Evolutionary conservation across 2,888 invertebrate genomes (phyloP).

Genomic region (Altica lythri): DNA sequence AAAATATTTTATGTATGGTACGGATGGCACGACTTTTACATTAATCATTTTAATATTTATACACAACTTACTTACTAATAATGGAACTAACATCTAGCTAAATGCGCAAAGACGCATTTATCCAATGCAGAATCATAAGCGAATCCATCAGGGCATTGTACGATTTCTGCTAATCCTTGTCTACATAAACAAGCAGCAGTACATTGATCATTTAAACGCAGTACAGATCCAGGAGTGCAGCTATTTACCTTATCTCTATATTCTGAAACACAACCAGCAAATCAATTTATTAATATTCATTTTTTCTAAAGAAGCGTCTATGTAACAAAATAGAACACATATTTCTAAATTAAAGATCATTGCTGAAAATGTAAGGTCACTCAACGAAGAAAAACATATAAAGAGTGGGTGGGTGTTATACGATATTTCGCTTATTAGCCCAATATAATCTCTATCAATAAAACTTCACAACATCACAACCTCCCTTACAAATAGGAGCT

Average conservation of each 20-base stretch:
- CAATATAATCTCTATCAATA: no score
- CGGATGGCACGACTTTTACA: no score
- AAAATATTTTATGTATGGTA: no score
- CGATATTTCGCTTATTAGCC: no score
- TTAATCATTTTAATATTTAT: not conserved
- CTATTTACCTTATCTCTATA: conserved; percentile 41
- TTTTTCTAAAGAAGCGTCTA: no score
- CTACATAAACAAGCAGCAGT: conserved; percentile 53
- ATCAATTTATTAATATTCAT: conserved; percentile 5
- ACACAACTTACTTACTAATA: not conserved
- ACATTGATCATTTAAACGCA: conserved; percentile 52
- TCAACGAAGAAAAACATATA: no score
- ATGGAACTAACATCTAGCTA: conserved; percentile 52
- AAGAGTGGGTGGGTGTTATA: no score
- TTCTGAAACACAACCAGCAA: conserved; percentile 43
- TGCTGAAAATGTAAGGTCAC: no score
- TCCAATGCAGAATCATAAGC: conserved; percentile 53
- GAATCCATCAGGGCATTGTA: conserved; percentile 54
- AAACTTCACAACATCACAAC: no score
- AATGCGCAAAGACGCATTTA: conserved; percentile 51
- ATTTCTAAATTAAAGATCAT: no score
- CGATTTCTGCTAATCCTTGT: conserved; percentile 50
- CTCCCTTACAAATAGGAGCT: no score
- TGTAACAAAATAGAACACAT: no score
- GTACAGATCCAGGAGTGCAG: conserved; percentile 51